These are phyloP conservation scores for Salvelinus sp. DNA, from an alignment of 2,113 vertebrate genomes.

Conservation along the genomic window DNA sequence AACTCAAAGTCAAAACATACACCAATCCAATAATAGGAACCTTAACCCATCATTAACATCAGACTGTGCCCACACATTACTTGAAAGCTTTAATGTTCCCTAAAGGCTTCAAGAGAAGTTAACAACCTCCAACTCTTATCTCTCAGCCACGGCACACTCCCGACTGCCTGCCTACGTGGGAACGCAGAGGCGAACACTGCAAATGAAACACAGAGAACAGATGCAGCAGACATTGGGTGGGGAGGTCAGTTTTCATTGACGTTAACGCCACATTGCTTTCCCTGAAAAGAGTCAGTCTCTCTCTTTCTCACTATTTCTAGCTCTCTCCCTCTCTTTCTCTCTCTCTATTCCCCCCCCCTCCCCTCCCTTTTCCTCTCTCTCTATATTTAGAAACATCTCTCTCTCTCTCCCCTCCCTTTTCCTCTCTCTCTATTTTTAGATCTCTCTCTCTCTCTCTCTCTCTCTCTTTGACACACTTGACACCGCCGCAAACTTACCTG, in stretches of 20 bases:
- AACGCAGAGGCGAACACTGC: too few species aligned
- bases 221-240: not conserved
- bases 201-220: not conserved
- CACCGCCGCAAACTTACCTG: not conserved
- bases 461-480: not conserved
- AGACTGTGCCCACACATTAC: too few species aligned
- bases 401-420: not conserved
- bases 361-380: not conserved
- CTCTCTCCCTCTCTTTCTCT: conserved; percentile 1
- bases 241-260: not conserved
- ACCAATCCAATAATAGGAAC: too few species aligned
- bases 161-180: too few species aligned
- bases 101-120: too few species aligned
- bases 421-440: not conserved
- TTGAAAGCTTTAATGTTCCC: too few species aligned
- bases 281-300: not conserved
- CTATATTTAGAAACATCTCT: not conserved
- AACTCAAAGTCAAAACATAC: too few species aligned
- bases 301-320: not conserved
- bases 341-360: not conserved
- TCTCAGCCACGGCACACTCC: too few species aligned
- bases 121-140: too few species aligned
- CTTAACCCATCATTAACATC: too few species aligned
- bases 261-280: not conserved
- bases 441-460: not conserved